Percentiles rank a stretch among this genome's conserved stretches.
These are phyloP conservation scores for Pelagia noctiluca DNA, from an alignment of 30 jellyfish, hydroid and myxozoan genomes.

Conservation along the genomic window DNA sequence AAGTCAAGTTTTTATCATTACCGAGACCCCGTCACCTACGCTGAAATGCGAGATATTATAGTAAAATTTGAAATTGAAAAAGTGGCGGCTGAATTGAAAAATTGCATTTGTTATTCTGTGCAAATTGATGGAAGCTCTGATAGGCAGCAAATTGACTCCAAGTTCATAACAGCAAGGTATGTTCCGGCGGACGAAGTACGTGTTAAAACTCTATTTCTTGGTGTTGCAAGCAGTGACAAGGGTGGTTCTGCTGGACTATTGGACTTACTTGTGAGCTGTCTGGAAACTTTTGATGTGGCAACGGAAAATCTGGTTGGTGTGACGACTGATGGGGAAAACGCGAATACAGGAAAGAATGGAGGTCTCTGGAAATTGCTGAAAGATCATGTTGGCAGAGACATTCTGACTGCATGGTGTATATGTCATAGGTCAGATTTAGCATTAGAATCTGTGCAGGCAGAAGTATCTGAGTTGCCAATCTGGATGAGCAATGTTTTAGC, in stretches of 20 bases:
- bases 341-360: too few species aligned
- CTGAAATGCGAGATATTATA: slow-evolving; percentile 38
- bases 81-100: slow-evolving; percentile 14
- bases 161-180: slow-evolving; percentile 59
- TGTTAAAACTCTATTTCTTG: slow-evolving; percentile 61
- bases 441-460: slow-evolving; percentile 61
- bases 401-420: too few species aligned
- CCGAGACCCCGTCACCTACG: slow-evolving; percentile 61
- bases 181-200: slow-evolving; percentile 47
- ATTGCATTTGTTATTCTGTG: slow-evolving; percentile 39
- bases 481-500: slow-evolving; percentile 47
- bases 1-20: too few species aligned
- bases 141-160: slow-evolving; percentile 59
- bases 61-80: slow-evolving; percentile 38
- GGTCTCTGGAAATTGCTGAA: slow-evolving; percentile 30
- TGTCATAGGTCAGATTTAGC: too few species aligned
- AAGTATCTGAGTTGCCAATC: slow-evolving; percentile 47
- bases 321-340: too few species aligned
- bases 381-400: too few species aligned
- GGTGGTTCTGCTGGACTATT: slow-evolving; percentile 52
- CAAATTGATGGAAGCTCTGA: slow-evolving; percentile 66
- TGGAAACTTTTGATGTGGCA: slow-evolving; percentile 28
- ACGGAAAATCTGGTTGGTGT: slow-evolving; percentile 57
- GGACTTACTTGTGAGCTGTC: slow-evolving; percentile 39
- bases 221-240: slow-evolving; percentile 61